phyloP scores from a whole-genome alignment of 2,797 vertebrate species.

The Eidolon dupreanum region DNA sequence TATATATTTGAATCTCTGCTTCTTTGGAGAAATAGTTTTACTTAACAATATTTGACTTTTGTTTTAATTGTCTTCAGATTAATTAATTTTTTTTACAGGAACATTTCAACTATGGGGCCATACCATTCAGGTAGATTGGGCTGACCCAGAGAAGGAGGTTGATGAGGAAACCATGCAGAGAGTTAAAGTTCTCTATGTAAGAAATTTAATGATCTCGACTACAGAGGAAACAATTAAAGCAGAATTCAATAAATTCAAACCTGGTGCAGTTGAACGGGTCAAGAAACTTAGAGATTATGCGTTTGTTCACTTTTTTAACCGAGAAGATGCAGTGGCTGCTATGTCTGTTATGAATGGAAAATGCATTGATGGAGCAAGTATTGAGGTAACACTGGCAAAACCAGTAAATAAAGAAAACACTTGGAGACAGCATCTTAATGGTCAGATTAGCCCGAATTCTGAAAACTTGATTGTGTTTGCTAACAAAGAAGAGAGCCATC shows the following conservation, averaged over 20 bases:
- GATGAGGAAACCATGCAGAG: conserved; percentile 96
- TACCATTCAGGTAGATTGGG: conserved; percentile 96
- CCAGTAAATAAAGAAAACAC: conserved; percentile 89
- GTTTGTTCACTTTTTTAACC: conserved; percentile 94
- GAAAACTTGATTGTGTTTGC: conserved; percentile 85
- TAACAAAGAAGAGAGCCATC: conserved; percentile 87
- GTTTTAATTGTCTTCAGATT: conserved; percentile 56
- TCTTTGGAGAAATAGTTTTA: conserved; percentile 48
- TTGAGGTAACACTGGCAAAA: conserved; percentile 94
- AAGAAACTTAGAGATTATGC: conserved; percentile 97
- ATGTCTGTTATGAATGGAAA: conserved; percentile 92
- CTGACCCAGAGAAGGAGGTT: conserved; percentile 94
- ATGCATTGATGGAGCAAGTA: conserved; percentile 90
- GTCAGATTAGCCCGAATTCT: conserved; percentile 83
- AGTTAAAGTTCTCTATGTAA: conserved; percentile 92
- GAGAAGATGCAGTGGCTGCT: conserved; percentile 92
- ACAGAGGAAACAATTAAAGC: conserved; percentile 92
- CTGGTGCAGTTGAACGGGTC: conserved; percentile 93
- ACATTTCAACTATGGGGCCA: conserved; percentile 94
- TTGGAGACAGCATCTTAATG: conserved; percentile 84
- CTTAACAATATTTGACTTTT: conserved; percentile 34
- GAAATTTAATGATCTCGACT: conserved; percentile 95
- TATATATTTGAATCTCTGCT: background rate
- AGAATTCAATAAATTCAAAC: conserved; percentile 93
- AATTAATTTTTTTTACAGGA: conserved; percentile 85